Conservation (phyloP, 37 sponge, comb jelly and placozoan genomes). For the Geodia barretti region DNA sequence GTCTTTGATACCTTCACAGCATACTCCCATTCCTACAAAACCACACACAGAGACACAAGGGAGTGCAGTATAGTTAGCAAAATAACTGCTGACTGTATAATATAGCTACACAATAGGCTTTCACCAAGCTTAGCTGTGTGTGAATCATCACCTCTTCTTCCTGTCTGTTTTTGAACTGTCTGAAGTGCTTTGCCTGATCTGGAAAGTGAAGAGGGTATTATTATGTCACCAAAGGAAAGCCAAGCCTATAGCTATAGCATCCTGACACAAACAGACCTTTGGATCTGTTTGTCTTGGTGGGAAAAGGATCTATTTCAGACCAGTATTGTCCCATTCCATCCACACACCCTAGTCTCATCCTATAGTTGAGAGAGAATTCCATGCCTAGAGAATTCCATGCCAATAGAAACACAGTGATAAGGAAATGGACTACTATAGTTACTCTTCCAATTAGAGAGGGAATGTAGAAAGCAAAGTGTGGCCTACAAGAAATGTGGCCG, state of each 20-base stretch:
- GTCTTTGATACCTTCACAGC: constrained; percentile 42
- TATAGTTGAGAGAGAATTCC: no score
- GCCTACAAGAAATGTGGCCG: constrained; percentile 27
- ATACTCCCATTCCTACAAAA: constrained; percentile 20
- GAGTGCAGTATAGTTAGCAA: no score
- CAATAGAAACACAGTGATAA: no score
- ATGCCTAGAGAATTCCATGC: no score
- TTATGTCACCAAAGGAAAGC: no score
- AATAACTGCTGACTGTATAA: no score
- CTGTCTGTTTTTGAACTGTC: not conserved
- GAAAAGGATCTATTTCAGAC: constrained; percentile 60
- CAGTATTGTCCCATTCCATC: constrained; percentile 62
- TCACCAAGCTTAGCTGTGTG: no score
- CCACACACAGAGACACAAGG: no score
- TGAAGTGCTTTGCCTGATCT: not conserved
- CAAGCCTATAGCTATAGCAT: not conserved
- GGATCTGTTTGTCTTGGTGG: not conserved
- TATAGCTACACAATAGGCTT: no score
- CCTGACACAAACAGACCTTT: not conserved
- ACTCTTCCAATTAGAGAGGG: not conserved
- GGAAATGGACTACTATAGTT: no score
- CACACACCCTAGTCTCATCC: constrained; percentile 70
- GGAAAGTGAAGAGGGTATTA: no score
- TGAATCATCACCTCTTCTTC: constrained; percentile 33
- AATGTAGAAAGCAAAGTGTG: not conserved